These are phyloP conservation scores for Sinonovacula constricta DNA, from an alignment of 1,140 invertebrate genomes.

Conservation along the genomic window DNA sequence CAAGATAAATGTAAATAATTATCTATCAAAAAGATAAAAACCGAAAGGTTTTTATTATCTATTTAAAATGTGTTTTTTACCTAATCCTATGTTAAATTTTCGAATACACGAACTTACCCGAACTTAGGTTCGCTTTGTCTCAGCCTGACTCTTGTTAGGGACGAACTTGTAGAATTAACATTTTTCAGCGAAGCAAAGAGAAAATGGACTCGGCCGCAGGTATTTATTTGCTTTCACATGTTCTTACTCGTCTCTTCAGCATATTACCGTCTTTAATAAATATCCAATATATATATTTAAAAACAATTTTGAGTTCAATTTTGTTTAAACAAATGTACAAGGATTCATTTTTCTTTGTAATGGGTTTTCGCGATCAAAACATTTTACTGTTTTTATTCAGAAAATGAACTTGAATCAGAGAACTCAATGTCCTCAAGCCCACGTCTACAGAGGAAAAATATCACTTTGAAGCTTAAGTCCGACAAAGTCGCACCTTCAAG, in stretches of 20 bases:
- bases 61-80: too few species aligned
- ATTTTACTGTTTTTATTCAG: slow-evolving; percentile 17
- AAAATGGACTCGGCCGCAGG: too few species aligned
- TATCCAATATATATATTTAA: not conserved
- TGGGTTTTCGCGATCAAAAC: not conserved
- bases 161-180: too few species aligned
- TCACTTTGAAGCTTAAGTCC: slow-evolving; percentile 40
- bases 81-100: too few species aligned
- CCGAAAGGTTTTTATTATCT: too few species aligned
- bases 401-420: slow-evolving; percentile 47
- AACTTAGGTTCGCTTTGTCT: too few species aligned
- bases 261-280: slow-evolving; percentile 12
- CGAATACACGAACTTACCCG: too few species aligned
- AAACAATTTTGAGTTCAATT: not conserved
- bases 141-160: too few species aligned
- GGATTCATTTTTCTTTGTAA: not conserved
- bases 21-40: too few species aligned
- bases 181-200: too few species aligned
- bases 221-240: too few species aligned
- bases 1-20: too few species aligned
- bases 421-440: slow-evolving; percentile 34
- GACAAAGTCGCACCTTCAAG: slow-evolving; percentile 15
- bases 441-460: slow-evolving; percentile 43
- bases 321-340: not conserved
- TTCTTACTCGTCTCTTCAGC: not conserved